Evolutionary conservation across 2,888 invertebrate genomes (phyloP), one percentile per base, ranked within the genome.

Genomic region (Achlya flavicornis): DNA sequence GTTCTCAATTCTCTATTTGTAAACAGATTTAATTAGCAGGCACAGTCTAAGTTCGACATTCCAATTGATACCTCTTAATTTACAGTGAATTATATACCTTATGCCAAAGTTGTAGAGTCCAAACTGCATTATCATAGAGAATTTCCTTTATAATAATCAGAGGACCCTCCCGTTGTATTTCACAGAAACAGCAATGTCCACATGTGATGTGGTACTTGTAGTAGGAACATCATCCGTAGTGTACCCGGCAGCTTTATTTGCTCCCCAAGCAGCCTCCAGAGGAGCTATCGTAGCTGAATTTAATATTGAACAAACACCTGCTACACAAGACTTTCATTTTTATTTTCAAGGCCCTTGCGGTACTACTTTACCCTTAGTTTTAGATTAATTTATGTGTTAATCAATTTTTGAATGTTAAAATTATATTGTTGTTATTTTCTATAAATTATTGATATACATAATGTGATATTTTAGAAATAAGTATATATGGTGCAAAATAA

Each of bases 221-320:
- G 96, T 98, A 61, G 98, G 98, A 6, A 98, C 98, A 14, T 98
- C 98, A 0, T 97, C 97, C 0, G 95, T 97, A 0, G 97, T 98
- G 3, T 97, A 97, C 85, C 98, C 98, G 0, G 98, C 98, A 0
- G 97, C 97, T 6, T 96, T 97, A 96, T 98, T 97, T 90, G 98
- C 97, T 0, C 97, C 97, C 0, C 92, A 94, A 75, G 96, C 97
- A 0, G 97, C 97, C 0, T 89, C 93, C 0, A 93, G 96, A 65
- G 97, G 97, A 1, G 95, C 92, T 0, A 73, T 84, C 0, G 92
- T 93, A 1, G 93, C 93, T 0, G 93, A 93, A 64, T 92, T 97
- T 69, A 93, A 93, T 68, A 75, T 94, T 10, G 93, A 93, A 76
- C 83, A 91, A 0, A 94, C 94, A 0, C 89, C 92, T 0, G 87